These are phyloP conservation scores for Bombus ignitus DNA, from an alignment of 1,140 invertebrate genomes.

Conservation along the genomic window DNA sequence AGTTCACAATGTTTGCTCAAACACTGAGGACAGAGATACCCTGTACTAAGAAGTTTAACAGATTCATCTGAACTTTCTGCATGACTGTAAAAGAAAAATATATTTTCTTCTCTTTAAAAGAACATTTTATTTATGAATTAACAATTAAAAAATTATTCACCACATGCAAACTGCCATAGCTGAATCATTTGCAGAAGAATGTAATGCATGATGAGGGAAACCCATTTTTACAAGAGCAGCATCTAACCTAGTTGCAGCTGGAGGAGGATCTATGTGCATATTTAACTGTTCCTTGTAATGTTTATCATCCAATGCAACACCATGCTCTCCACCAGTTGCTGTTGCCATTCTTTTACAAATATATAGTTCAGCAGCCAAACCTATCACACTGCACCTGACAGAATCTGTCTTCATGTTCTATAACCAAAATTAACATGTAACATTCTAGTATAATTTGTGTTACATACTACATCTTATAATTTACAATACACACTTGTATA, in stretches of 20 bases:
- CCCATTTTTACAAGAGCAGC: slow-evolving; percentile 96
- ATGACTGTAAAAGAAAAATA: slow-evolving; percentile 85
- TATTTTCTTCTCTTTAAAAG: neutral
- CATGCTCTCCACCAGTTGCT: slow-evolving; percentile 93
- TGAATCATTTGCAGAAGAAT: slow-evolving; percentile 83
- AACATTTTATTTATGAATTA: neutral
- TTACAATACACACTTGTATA: slow-evolving; percentile 86
- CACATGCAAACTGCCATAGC: slow-evolving; percentile 93
- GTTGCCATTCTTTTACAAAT: slow-evolving; percentile 93
- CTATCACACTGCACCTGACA: slow-evolving; percentile 96
- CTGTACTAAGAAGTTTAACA: slow-evolving; percentile 87
- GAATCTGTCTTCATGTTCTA: slow-evolving; percentile 88
- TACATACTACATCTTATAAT: neutral
- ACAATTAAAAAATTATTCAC: slow-evolving; percentile 81
- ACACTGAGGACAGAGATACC: slow-evolving; percentile 98
- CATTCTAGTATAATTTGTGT: neutral
- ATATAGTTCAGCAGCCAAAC: slow-evolving; percentile 96
- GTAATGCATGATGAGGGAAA: slow-evolving; percentile 89
- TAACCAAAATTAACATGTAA: slow-evolving; percentile 67
- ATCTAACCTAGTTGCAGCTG: slow-evolving; percentile 90
- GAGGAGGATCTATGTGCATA: slow-evolving; percentile 93
- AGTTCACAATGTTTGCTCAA: slow-evolving; percentile 98
- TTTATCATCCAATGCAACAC: slow-evolving; percentile 94
- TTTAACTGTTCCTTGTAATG: slow-evolving; percentile 93
- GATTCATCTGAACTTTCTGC: slow-evolving; percentile 88